Percentiles rank a stretch among this genome's conserved stretches.
phyloP scores from a whole-genome alignment of 2,113 vertebrate genomes.

The Gadus macrocephalus region DNA sequence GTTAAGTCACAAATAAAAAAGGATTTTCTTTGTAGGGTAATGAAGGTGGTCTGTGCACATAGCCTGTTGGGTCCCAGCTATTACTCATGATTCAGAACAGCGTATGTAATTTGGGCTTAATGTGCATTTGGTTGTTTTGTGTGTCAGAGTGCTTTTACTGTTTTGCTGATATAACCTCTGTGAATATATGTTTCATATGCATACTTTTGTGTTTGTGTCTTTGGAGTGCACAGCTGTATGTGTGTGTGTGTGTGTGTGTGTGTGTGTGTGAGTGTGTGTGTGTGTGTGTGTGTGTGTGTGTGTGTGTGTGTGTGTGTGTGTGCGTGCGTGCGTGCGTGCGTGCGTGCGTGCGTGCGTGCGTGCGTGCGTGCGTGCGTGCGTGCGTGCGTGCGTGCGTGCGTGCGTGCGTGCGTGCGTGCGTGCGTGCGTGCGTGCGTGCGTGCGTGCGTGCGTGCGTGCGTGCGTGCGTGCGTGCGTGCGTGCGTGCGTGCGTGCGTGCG shows the following conservation, averaged over 20 bases:
- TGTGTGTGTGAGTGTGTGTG: neutral
- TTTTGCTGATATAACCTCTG: constrained; percentile 32
- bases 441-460: too few relatives aligned
- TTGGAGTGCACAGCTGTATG: neutral
- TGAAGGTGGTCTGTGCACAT: constrained; percentile 34
- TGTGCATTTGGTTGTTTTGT: constrained; percentile 32
- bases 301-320: too few relatives aligned
- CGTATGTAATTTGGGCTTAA: constrained; percentile 51
- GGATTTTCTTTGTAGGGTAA: constrained; percentile 54
- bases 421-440: too few relatives aligned
- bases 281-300: too few relatives aligned
- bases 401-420: too few relatives aligned
- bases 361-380: too few relatives aligned
- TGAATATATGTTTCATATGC: constrained; percentile 1
- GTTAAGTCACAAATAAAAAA: constrained; percentile 63
- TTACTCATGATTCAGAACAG: constrained; percentile 43
- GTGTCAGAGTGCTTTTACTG: constrained; percentile 35
- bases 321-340: too few relatives aligned
- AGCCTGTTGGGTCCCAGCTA: constrained; percentile 28
- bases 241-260: neutral
- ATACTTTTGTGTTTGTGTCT: neutral
- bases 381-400: too few relatives aligned
- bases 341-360: too few relatives aligned
- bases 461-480: too few relatives aligned
- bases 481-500: too few relatives aligned